phyloP scores from a whole-genome alignment of 2,113 vertebrate species.

The Dryoscopus gambensis region DNA sequence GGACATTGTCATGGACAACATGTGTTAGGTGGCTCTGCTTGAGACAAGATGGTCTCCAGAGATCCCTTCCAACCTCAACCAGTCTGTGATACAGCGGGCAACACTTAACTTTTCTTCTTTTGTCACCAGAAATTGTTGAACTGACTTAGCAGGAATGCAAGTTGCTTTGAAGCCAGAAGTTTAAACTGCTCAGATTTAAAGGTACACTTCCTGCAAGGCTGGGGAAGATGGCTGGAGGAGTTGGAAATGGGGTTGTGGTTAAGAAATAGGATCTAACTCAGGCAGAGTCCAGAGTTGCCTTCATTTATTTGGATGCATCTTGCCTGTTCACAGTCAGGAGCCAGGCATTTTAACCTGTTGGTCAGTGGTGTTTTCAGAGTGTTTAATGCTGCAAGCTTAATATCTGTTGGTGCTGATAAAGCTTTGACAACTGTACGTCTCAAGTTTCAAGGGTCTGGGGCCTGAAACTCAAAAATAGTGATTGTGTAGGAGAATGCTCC shows the following conservation, averaged over 20 bases:
- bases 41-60: neutral
- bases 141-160: constrained; percentile 9
- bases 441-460: neutral
- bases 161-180: constrained; percentile 9
- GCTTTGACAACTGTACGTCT: neutral
- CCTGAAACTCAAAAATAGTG: neutral
- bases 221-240: neutral
- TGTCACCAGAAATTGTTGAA: constrained; percentile 24
- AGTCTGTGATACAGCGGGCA: neutral
- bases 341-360: neutral
- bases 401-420: neutral
- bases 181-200: neutral
- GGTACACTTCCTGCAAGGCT: neutral
- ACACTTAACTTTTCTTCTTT: neutral
- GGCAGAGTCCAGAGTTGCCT: neutral
- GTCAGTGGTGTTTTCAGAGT: neutral
- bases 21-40: neutral
- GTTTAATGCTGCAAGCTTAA: neutral
- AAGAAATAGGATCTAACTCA: neutral
- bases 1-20: neutral
- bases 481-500: neutral
- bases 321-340: neutral
- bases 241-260: neutral
- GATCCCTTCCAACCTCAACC: neutral
- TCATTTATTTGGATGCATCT: neutral